phyloP scores from a whole-genome alignment of 1,140 invertebrate genomes.

The Phymastichus coffea region DNA sequence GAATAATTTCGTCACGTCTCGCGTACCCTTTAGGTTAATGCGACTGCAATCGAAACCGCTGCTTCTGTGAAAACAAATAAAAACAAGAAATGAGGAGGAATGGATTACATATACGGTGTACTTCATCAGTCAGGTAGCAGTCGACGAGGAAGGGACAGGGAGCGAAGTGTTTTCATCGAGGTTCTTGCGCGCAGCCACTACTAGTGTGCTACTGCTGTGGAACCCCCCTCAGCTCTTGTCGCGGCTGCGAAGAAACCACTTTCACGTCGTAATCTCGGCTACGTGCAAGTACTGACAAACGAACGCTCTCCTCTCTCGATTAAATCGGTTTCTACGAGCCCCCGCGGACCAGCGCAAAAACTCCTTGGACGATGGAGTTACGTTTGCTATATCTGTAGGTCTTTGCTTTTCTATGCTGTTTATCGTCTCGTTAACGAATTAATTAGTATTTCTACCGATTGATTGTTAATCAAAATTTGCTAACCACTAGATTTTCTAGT shows the following conservation, averaged over 20 bases:
- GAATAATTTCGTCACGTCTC: slow-evolving; percentile 14
- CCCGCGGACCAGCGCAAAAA: slow-evolving; percentile 1
- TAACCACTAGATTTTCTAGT: too few species aligned
- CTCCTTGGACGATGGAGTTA: slow-evolving; percentile 1
- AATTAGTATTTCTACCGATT: too few species aligned
- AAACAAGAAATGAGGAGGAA: not conserved
- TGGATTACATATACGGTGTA: not conserved
- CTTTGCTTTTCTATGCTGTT: not conserved
- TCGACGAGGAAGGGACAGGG: too few species aligned
- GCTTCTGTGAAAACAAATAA: too few species aligned
- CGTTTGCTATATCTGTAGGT: too few species aligned
- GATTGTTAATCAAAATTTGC: too few species aligned
- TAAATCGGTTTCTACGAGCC: not conserved
- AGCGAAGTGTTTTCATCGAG: slow-evolving; percentile 4
- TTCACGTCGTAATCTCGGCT: slow-evolving; percentile 3
- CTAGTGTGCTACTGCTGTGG: too few species aligned
- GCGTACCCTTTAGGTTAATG: too few species aligned
- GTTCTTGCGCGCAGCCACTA: not conserved
- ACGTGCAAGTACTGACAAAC: not conserved
- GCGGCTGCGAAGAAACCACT: slow-evolving; percentile 21
- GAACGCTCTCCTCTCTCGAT: not conserved
- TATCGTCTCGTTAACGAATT: too few species aligned
- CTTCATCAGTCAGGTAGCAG: slow-evolving; percentile 18
- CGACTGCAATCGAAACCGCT: too few species aligned
- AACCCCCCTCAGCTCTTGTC: too few species aligned